Percentiles rank a stretch among this genome's conserved stretches.
Evolutionary conservation across 2,113 vertebrate genomes (phyloP).

Genomic region (Jacana jacana): DNA sequence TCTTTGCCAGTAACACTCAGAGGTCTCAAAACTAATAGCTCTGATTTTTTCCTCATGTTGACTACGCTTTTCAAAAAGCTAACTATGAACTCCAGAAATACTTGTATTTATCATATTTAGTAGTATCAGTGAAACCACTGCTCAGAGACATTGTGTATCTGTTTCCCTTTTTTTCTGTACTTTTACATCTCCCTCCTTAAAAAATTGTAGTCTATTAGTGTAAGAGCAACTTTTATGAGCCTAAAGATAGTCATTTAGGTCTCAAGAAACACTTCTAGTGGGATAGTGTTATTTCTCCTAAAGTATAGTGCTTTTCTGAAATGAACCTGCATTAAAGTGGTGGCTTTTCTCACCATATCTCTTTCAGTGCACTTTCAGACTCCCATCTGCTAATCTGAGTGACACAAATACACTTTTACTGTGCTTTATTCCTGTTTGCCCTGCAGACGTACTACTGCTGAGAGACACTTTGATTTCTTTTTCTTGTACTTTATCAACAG

Average conservation of each 20-base stretch:
- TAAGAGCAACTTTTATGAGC: neutral
- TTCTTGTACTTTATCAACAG: conserved; percentile 18
- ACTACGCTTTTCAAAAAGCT: neutral
- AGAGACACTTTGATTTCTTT: conserved; percentile 4
- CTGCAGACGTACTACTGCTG: conserved; percentile 24
- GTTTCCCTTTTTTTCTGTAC: neutral
- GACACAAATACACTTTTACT: conserved; percentile 10
- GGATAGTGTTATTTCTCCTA: neutral
- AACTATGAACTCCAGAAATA: neutral
- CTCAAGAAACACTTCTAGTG: neutral
- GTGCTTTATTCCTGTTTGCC: conserved; percentile 34
- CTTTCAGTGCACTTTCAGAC: neutral
- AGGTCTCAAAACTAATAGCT: neutral
- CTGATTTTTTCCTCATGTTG: neutral
- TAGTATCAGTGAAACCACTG: neutral
- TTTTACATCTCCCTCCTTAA: neutral
- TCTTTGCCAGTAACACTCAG: neutral
- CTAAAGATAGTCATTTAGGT: neutral
- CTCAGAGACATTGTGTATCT: neutral
- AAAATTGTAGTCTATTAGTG: neutral
- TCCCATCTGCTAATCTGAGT: conserved; percentile 36
- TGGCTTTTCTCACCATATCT: neutral
- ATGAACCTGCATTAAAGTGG: neutral
- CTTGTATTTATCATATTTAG: neutral
- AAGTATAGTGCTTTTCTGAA: conserved; percentile 1